Conservation (phyloP, 2,888 invertebrate species). For the Teleiodes luculella region DNA sequence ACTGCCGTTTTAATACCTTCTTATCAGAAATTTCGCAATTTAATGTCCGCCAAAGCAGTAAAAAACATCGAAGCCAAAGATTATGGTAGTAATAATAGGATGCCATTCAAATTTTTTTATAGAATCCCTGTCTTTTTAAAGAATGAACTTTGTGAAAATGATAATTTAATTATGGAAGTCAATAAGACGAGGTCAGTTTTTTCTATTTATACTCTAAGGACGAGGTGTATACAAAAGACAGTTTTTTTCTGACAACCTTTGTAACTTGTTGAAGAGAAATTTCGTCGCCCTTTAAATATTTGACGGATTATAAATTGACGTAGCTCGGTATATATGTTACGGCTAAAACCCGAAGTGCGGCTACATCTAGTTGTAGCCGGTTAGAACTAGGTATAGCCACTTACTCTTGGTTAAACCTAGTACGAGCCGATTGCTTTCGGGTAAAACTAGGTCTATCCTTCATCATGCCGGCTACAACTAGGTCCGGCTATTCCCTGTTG, state of each 20-base stretch:
- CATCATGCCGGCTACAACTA: too few relatives aligned
- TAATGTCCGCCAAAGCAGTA: background rate
- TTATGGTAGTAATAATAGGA: background rate
- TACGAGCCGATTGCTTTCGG: too few relatives aligned
- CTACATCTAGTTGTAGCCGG: too few relatives aligned
- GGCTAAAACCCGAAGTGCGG: background rate
- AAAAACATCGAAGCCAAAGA: background rate
- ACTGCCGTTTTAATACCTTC: background rate
- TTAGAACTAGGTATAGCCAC: too few relatives aligned
- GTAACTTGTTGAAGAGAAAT: background rate
- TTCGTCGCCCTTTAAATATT: background rate
- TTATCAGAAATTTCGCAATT: background rate
- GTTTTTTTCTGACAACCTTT: background rate
- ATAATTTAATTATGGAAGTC: background rate
- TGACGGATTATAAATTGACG: background rate
- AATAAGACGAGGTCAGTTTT: background rate
- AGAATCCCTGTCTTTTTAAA: background rate
- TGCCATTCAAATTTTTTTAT: background rate
- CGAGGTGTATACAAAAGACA: background rate
- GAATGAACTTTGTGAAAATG: background rate
- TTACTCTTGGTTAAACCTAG: too few relatives aligned
- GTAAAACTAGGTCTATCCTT: too few relatives aligned
- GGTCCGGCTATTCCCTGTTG: too few relatives aligned
- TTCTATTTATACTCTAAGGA: too few relatives aligned
- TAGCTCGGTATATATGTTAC: background rate